Percentiles rank a stretch among this genome's conserved stretches.
phyloP scores from a whole-genome alignment of 2,113 vertebrate genomes.

The Lucifuga dentata region DNA sequence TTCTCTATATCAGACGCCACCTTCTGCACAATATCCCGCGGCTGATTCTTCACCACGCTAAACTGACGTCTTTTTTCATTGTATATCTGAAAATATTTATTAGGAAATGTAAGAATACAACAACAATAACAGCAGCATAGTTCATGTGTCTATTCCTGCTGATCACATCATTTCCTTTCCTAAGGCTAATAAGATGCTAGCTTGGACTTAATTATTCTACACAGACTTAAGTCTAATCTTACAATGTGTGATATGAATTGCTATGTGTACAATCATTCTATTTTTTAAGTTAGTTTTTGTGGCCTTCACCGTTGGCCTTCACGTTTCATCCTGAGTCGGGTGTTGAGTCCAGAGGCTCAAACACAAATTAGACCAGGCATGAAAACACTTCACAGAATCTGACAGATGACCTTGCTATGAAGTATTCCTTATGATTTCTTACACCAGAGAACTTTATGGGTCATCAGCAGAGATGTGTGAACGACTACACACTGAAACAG shows the following conservation, averaged over 20 bases:
- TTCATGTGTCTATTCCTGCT: conserved; percentile 12
- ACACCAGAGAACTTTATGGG: conserved; percentile 11
- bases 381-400: conserved; percentile 22
- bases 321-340: too few species aligned
- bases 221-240: too few species aligned
- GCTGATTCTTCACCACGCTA: conserved; percentile 91
- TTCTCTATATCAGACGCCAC: conserved; percentile 96
- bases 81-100: conserved; percentile 89
- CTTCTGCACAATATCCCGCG: conserved; percentile 93
- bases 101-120: conserved; percentile 20
- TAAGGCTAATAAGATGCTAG: conserved; percentile 1
- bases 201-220: conserved; percentile 1
- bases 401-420: conserved; percentile 1
- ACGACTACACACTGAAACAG: neutral
- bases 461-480: conserved; percentile 15
- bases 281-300: too few species aligned
- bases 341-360: too few species aligned
- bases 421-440: conserved; percentile 11
- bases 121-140: conserved; percentile 6
- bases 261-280: too few species aligned
- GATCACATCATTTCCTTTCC: neutral
- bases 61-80: conserved; percentile 93
- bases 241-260: too few species aligned
- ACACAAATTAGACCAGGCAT: conserved; percentile 34
- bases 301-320: too few species aligned